These are phyloP conservation scores for Dromaius novaehollandiae DNA, from an alignment of 2,113 vertebrate genomes.

Conservation along the genomic window DNA sequence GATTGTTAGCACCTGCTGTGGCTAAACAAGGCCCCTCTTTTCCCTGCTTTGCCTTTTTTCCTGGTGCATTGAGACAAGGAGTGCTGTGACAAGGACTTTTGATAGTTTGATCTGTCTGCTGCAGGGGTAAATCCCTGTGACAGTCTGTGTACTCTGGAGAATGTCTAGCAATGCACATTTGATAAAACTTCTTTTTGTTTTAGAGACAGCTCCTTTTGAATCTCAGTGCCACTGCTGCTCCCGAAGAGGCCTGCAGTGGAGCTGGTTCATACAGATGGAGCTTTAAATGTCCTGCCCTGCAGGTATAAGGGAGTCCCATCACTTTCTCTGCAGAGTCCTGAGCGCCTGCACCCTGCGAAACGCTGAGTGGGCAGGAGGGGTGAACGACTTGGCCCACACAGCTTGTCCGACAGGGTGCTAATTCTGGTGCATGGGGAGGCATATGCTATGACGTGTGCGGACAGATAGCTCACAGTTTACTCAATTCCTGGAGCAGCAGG, in stretches of 20 bases:
- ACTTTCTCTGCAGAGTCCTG: not conserved
- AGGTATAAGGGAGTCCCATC: not conserved
- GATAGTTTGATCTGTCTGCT: not conserved
- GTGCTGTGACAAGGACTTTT: not conserved
- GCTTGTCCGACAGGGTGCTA: not conserved
- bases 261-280: not conserved
- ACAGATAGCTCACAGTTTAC: not conserved
- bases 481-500: slow-evolving; percentile 23
- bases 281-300: not conserved
- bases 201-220: not conserved
- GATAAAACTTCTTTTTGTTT: not conserved
- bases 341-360: not conserved
- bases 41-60: not conserved
- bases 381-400: not conserved
- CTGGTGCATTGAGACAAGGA: not conserved
- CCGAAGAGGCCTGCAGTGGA: not conserved
- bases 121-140: not conserved
- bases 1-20: not conserved
- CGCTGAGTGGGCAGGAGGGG: not conserved
- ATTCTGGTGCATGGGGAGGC: not conserved
- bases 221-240: not conserved
- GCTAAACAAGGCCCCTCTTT: not conserved
- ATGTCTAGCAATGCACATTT: not conserved
- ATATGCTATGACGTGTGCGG: not conserved
- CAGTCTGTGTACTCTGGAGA: not conserved